Percentiles rank a stretch among this genome's conserved stretches.
Evolutionary conservation across 2,888 invertebrate species (phyloP).

Genomic region (Parnassius orleans): DNA sequence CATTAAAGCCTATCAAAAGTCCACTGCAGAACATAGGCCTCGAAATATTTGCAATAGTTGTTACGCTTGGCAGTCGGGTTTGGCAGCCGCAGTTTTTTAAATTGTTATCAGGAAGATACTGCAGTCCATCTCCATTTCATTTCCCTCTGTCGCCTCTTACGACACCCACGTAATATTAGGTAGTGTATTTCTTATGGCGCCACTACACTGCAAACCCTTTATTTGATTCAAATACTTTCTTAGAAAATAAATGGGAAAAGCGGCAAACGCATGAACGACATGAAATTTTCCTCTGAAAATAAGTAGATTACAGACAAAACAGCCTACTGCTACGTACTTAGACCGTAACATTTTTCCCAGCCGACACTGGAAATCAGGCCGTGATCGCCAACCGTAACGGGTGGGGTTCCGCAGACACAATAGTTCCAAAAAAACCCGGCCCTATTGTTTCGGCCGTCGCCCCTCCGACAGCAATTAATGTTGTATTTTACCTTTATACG

Average conservation of each 20-base stretch:
- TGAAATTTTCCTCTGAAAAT: constrained; percentile 34
- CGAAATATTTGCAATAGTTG: too few species aligned
- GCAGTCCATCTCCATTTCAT: too few species aligned
- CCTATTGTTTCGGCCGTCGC: constrained; percentile 62
- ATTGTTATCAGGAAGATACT: too few species aligned
- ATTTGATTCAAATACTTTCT: not conserved
- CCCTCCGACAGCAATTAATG: constrained; percentile 75
- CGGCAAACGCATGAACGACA: constrained; percentile 32
- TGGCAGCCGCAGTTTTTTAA: too few species aligned
- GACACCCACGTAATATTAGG: too few species aligned
- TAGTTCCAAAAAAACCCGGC: constrained; percentile 55
- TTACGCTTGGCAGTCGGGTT: too few species aligned
- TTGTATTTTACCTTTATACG: constrained; percentile 67
- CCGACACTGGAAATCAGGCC: constrained; percentile 32
- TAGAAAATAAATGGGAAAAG: constrained; percentile 5
- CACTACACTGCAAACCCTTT: not conserved
- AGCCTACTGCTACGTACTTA: constrained; percentile 32
- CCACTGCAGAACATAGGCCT: too few species aligned
- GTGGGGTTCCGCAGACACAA: constrained; percentile 65
- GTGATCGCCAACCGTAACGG: constrained; percentile 60
- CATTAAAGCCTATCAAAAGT: too few species aligned
- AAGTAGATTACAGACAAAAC: constrained; percentile 23
- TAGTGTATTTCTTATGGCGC: too few species aligned
- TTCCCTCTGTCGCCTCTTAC: too few species aligned
- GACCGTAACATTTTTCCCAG: constrained; percentile 25